A percentile compares a stretch with the other conserved stretches of the same genome.
These are phyloP conservation scores for Pseudopleuronectes americanus DNA, from an alignment of 2,797 vertebrate genomes.

Conservation along the genomic window DNA sequence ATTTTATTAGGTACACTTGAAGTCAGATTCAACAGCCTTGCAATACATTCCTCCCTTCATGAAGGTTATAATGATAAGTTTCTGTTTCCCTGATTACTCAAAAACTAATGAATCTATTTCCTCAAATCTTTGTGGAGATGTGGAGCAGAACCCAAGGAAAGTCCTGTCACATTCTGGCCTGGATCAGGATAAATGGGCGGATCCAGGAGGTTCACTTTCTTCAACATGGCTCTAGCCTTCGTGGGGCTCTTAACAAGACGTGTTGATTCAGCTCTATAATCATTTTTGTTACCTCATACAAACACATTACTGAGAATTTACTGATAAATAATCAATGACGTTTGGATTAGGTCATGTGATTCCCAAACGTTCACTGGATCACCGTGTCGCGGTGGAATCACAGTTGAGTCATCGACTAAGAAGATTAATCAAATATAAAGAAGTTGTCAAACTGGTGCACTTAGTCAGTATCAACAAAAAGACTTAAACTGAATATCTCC, in stretches of 20 bases:
- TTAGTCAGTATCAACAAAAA: not conserved
- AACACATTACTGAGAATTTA: not conserved
- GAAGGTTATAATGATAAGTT: not conserved
- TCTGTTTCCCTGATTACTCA: not conserved
- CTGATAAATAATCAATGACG: constrained; percentile 29
- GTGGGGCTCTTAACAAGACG: too few relatives aligned
- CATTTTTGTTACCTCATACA: not conserved
- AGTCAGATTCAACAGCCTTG: not conserved
- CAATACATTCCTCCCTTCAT: not conserved
- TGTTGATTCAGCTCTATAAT: too few relatives aligned
- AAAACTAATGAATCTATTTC: too few relatives aligned
- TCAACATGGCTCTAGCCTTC: too few relatives aligned
- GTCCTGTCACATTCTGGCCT: too few relatives aligned
- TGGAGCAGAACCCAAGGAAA: too few relatives aligned
- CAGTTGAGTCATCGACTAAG: not conserved
- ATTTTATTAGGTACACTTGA: too few relatives aligned
- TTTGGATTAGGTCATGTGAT: constrained; percentile 20
- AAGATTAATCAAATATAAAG: constrained; percentile 9
- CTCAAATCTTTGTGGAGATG: too few relatives aligned
- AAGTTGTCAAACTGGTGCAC: not conserved
- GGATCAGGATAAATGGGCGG: too few relatives aligned
- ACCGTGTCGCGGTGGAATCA: not conserved
- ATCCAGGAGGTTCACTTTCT: too few relatives aligned
- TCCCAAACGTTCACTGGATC: not conserved
- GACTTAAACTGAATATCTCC: not conserved